Evolutionary conservation across 2,888 invertebrate genomes (phyloP).

Genomic region (Torymus texanus): DNA sequence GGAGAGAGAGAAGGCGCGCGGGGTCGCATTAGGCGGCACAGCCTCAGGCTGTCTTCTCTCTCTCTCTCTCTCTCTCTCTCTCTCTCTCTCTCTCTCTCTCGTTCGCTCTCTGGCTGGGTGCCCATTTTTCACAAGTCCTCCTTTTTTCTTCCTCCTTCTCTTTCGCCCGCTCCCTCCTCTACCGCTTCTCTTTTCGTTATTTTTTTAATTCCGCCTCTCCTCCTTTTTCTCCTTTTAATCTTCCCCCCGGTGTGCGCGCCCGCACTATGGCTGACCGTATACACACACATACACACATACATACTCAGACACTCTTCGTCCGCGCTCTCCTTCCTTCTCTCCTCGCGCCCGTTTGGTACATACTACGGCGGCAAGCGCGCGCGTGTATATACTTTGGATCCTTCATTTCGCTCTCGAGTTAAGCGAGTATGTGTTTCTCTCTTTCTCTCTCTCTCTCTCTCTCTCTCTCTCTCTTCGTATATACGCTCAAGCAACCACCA

Average conservation of each 20-base stretch:
- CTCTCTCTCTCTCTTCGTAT: too few relatives aligned
- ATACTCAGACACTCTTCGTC: too few relatives aligned
- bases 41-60: constrained; percentile 71
- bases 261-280: constrained; percentile 32
- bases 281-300: constrained; percentile 1
- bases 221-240: constrained; percentile 69
- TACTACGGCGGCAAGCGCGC: too few relatives aligned
- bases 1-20: constrained; percentile 65
- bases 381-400: constrained; percentile 14
- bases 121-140: constrained; percentile 72
- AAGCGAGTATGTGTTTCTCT: constrained; percentile 5
- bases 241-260: constrained; percentile 25
- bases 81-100: too few relatives aligned
- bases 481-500: too few relatives aligned
- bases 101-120: constrained; percentile 70
- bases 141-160: constrained; percentile 59
- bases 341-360: constrained; percentile 29
- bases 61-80: constrained; percentile 67
- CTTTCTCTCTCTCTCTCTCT: neutral
- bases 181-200: constrained; percentile 53
- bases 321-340: neutral
- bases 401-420: constrained; percentile 54
- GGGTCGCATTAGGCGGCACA: constrained; percentile 70
- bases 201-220: constrained; percentile 65
- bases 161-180: constrained; percentile 60